Percentiles rank a stretch among this genome's conserved stretches.
phyloP scores from a whole-genome alignment of 2,113 vertebrate species.

The Mastomys natalensis region DNA sequence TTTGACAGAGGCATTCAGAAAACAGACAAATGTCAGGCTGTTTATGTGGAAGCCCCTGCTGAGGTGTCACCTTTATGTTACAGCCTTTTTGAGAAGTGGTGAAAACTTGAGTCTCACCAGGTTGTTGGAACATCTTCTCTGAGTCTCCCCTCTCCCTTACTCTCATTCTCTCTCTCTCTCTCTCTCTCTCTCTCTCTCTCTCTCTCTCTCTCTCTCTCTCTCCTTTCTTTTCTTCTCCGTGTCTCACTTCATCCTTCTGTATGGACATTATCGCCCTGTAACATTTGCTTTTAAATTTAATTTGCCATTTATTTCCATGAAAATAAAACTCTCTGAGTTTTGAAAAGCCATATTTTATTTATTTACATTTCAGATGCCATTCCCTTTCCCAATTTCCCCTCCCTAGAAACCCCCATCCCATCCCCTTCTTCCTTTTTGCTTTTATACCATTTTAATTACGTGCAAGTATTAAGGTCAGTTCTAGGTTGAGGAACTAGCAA shows the following conservation, averaged over 20 bases:
- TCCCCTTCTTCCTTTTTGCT: too few species aligned
- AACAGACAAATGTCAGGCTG: background rate
- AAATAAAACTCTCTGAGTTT: background rate
- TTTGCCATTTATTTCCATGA: constrained; percentile 35
- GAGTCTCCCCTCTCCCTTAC: background rate
- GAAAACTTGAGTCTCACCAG: background rate
- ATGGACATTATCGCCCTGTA: background rate
- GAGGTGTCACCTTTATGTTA: background rate
- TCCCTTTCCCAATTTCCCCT: too few species aligned
- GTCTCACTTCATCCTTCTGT: background rate
- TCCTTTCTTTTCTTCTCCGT: background rate
- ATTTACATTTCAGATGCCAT: too few species aligned
- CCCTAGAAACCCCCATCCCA: too few species aligned
- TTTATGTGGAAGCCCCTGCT: too few species aligned
- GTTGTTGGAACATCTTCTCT: background rate
- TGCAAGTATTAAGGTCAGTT: too few species aligned
- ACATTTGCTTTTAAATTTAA: constrained; percentile 38
- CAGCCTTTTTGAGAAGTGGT: constrained; percentile 26
- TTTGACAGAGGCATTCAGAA: background rate
- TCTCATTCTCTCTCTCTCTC: too few species aligned
- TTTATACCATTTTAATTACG: too few species aligned
- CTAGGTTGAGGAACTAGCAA: too few species aligned
- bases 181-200: too few species aligned
- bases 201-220: background rate
- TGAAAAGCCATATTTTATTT: background rate